These are phyloP conservation scores for Burhinus bistriatus DNA, from an alignment of 2,113 vertebrate genomes.

Conservation along the genomic window DNA sequence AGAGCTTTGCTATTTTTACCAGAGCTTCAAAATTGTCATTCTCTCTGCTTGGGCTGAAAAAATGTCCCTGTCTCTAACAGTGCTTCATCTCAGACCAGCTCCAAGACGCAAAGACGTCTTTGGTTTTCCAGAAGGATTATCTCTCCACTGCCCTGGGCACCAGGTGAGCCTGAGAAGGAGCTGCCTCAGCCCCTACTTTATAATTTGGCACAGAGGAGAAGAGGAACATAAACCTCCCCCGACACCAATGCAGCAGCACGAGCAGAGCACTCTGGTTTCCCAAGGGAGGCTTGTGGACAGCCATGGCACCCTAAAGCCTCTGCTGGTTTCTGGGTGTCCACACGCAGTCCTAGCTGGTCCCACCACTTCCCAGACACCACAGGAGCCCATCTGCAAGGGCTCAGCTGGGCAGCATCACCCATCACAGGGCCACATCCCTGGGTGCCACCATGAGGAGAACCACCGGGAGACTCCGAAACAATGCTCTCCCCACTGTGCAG, in stretches of 20 bases:
- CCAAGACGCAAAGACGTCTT: background rate
- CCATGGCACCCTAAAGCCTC: background rate
- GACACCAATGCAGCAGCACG: background rate
- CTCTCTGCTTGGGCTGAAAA: background rate
- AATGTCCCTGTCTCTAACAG: background rate
- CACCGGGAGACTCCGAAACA: rapidly evolving
- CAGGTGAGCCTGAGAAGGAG: background rate
- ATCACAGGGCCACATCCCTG: background rate
- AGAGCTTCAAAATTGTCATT: background rate
- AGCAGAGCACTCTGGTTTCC: background rate
- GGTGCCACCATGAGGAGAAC: background rate
- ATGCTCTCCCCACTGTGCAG: background rate
- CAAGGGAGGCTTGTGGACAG: background rate
- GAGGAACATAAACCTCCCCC: background rate
- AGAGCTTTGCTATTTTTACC: background rate
- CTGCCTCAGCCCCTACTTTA: background rate
- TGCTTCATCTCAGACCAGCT: background rate
- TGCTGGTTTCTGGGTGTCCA: background rate
- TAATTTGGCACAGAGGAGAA: background rate
- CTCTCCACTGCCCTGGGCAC: background rate
- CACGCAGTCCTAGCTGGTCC: background rate
- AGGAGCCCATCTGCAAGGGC: rapidly evolving
- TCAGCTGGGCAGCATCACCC: background rate
- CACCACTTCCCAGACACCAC: background rate
- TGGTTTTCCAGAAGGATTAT: background rate